phyloP scores from a whole-genome alignment of 2,888 invertebrate species.

The Hypsopygia costalis region DNA sequence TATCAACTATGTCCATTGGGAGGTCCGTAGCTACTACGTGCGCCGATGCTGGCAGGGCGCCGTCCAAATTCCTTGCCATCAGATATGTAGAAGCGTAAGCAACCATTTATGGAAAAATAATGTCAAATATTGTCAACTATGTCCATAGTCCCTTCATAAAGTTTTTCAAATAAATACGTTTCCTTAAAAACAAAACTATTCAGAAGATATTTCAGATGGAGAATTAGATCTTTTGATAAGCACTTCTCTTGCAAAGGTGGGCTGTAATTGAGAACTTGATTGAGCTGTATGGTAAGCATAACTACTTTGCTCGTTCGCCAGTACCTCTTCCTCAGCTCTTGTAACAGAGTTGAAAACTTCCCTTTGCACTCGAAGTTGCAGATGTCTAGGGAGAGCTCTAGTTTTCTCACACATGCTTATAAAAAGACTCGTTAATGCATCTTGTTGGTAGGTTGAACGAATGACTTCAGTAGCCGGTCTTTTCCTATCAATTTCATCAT shows the following conservation, averaged over 20 bases:
- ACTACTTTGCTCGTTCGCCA: constrained; percentile 10
- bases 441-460: constrained; percentile 4
- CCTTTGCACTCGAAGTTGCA: constrained; percentile 33
- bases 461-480: not conserved
- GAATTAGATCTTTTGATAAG: not conserved
- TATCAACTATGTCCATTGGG: too few species aligned
- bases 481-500: not conserved
- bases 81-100: too few species aligned
- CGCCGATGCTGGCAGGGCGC: too few species aligned
- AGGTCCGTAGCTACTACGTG: too few species aligned
- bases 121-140: too few species aligned
- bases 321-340: constrained; percentile 27
- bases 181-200: too few species aligned
- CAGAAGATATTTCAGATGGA: not conserved
- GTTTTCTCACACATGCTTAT: constrained; percentile 33
- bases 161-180: too few species aligned
- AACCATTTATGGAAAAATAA: too few species aligned
- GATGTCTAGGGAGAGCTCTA: constrained; percentile 26
- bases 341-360: constrained; percentile 28
- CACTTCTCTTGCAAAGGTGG: not conserved
- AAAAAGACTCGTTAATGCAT: constrained; percentile 28
- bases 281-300: not conserved
- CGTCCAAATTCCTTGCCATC: too few species aligned
- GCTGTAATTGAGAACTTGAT: not conserved
- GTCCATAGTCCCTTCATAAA: too few species aligned